A percentile compares a stretch with the other conserved stretches of the same genome.
phyloP scores from a whole-genome alignment of 2,888 invertebrate genomes.

The Dione juno region DNA sequence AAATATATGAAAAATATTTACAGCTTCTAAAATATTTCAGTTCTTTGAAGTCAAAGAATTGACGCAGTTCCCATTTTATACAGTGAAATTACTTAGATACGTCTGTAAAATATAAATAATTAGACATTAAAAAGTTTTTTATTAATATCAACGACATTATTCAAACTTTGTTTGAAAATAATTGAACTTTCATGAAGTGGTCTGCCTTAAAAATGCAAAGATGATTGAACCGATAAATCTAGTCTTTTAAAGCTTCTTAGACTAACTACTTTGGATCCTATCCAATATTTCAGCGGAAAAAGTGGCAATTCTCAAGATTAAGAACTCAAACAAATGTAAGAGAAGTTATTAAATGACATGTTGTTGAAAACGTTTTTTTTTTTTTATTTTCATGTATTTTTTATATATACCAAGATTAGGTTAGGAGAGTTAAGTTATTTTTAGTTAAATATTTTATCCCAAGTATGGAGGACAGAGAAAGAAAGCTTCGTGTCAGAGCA shows the following conservation, averaged over 20 bases:
- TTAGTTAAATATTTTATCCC: too few relatives aligned
- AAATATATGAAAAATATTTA: neutral
- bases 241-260: slow-evolving; percentile 26
- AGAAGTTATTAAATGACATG: slow-evolving; percentile 11
- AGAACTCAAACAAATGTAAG: slow-evolving; percentile 25
- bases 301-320: slow-evolving; percentile 23
- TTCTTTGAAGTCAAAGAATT: neutral
- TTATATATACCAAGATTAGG: neutral
- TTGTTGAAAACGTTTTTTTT: neutral
- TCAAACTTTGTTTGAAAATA: slow-evolving; percentile 4
- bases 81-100: neutral
- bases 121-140: neutral
- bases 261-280: slow-evolving; percentile 18
- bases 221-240: slow-evolving; percentile 28
- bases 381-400: neutral
- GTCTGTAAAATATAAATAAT: neutral
- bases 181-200: slow-evolving; percentile 25
- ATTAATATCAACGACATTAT: neutral
- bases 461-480: too few relatives aligned
- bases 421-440: too few relatives aligned
- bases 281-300: slow-evolving; percentile 23
- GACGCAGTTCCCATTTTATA: neutral
- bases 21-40: neutral
- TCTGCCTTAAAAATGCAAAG: slow-evolving; percentile 35
- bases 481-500: too few relatives aligned